phyloP scores from a whole-genome alignment of 1,140 invertebrate species.

The Phthorimaea operculella region DNA sequence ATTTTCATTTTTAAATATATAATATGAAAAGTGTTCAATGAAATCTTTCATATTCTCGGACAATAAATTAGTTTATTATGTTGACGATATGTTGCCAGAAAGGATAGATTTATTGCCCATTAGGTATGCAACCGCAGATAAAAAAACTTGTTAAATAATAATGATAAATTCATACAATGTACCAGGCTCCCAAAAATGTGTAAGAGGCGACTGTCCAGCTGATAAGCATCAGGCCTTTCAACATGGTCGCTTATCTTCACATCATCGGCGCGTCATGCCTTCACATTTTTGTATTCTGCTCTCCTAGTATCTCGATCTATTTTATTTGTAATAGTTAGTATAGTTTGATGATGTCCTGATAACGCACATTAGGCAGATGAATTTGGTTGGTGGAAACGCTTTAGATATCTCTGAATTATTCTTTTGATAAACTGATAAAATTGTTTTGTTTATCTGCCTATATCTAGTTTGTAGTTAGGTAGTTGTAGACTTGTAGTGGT shows the following conservation, averaged over 20 bases:
- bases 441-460: no score
- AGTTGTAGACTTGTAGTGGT: no score
- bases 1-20: no score
- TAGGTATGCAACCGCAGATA: no score
- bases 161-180: slow-evolving; percentile 57
- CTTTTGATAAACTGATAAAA: no score
- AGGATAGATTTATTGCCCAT: no score
- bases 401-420: no score
- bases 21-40: no score
- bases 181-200: slow-evolving; percentile 54
- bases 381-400: slow-evolving; percentile 8
- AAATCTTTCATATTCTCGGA: no score
- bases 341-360: slow-evolving; percentile 38
- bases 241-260: slow-evolving; percentile 39
- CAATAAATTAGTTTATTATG: no score
- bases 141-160: slow-evolving; percentile 8
- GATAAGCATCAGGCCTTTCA: slow-evolving; percentile 57
- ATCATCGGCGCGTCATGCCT: slow-evolving; percentile 31
- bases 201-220: slow-evolving; percentile 32
- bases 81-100: no score
- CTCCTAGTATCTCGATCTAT: slow-evolving; percentile 38
- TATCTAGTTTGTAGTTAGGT: no score
- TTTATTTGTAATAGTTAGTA: slow-evolving; percentile 35
- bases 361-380: slow-evolving; percentile 44
- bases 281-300: slow-evolving; percentile 39